Evolutionary conservation across 2,113 vertebrate genomes (phyloP).

Genomic region (Bos taurus): ARS-UCD2.0 NC_037352.1:35030501-35031000

Average conservation of each 20-base stretch:
- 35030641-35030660: background rate
- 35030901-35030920: background rate
- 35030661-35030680: background rate
- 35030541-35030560: background rate
- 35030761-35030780: background rate
- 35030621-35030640: background rate
- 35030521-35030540: background rate
- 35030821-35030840: background rate
- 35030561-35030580: background rate
- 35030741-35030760: background rate
- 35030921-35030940: background rate
- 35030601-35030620: background rate
- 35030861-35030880: background rate
- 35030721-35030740: background rate
- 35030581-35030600: background rate
- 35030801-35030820: background rate
- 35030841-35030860: background rate
- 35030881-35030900: background rate
- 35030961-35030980: background rate
- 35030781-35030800: background rate
- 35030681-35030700: background rate
- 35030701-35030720: background rate
- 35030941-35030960: background rate
- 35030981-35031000: background rate
- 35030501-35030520: background rate